phyloP scores from a whole-genome alignment of 2,888 invertebrate genomes.

The Cephus nigrinus region DNA sequence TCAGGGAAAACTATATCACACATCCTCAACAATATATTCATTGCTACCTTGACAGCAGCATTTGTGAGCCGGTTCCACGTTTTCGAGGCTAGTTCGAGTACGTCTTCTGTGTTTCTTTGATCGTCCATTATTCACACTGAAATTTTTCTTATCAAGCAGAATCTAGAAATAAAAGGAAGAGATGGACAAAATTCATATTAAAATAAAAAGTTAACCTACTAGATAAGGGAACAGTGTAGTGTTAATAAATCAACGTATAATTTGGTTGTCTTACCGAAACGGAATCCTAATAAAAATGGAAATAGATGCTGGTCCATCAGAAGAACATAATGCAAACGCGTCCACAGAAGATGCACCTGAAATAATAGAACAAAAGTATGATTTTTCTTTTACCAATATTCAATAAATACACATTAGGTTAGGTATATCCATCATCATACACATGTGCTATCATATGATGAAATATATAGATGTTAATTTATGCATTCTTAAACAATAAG shows the following conservation, averaged over 20 bases:
- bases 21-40: not conserved
- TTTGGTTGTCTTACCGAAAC: not conserved
- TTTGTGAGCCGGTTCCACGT: conserved; percentile 49
- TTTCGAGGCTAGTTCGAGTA: conserved; percentile 49
- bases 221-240: not conserved
- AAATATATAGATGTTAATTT: not conserved
- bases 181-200: not conserved
- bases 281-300: conserved; percentile 20
- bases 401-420: not conserved
- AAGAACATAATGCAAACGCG: conserved; percentile 24
- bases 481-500: not conserved
- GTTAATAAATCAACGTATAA: not conserved
- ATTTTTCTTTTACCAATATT: not conserved
- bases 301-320: conserved; percentile 26
- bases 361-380: conserved; percentile 47
- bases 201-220: not conserved
- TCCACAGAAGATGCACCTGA: conserved; percentile 34
- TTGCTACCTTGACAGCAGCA: conserved; percentile 46
- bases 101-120: conserved; percentile 37
- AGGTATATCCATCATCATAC: not conserved
- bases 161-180: not conserved
- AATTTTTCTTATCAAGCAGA: conserved; percentile 7
- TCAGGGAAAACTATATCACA: not conserved
- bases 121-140: conserved; percentile 32
- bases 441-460: not conserved